Base-by-base conservation (phyloP, 2,888 invertebrate species). In the Himalopsyche japonica region DNA sequence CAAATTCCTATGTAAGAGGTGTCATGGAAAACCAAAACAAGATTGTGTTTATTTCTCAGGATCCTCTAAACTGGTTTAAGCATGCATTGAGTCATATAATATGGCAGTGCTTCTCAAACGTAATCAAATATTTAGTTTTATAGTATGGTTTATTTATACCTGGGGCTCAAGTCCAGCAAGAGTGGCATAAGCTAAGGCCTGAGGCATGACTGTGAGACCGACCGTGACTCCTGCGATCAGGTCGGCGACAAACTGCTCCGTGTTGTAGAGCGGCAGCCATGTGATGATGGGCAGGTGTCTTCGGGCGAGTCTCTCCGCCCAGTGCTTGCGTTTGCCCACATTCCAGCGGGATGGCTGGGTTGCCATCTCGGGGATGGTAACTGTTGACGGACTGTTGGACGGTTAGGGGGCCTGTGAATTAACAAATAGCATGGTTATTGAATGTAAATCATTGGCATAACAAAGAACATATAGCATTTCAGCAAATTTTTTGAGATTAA, bases 221-320 rank as follows among this genome's bases (percentile, higher is more conserved):
- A 98, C 98, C 1, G 98, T 98, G 85, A 98, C 92, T 0, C 98
- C 98, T 24, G 98, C 98, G 88, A 98, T 97, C 79, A 96, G 89
- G 91, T 98, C 98, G 86, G 96, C 95, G 81, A 97, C 89, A 1
- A 96, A 94, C 90, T 96, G 95, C 86, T 95, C 94, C 0, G 94
- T 92, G 88, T 95, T 94, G 90, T 97, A 97, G 81, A 93, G 93
- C 0, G 95, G 95, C 15, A 96, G 91, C 97, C 97, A 97, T 89
- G 92, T 93, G 15, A 95, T 88, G 84, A 96, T 93, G 0, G 96
- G 95, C 80, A 95, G 88, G 85, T 94, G 91, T 88, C 91, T 89
- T 86, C 88, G 90, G 88, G 89, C 91, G 88, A 90, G 90, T n/a
- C 89, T 70, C 70, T 70, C 27, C 5, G 70, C 27, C 70, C 70